Conservation (phyloP, 2,797 vertebrate genomes). For the Manis pentadactyla region DNA sequence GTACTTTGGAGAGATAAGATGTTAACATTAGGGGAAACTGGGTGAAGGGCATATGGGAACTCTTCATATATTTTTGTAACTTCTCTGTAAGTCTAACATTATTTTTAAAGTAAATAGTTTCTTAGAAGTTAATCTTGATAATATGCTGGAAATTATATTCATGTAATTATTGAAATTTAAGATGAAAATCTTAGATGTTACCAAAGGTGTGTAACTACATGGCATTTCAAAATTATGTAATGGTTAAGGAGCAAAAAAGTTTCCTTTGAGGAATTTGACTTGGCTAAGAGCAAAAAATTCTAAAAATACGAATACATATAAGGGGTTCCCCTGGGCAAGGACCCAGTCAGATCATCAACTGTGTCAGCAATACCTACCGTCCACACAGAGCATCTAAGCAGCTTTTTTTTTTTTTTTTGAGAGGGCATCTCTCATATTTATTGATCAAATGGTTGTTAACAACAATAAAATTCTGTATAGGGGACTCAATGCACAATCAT, state of each 20-base stretch:
- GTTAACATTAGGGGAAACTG: neutral
- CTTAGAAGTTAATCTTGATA: neutral
- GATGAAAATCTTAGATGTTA: slow-evolving; percentile 12
- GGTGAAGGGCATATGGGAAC: neutral
- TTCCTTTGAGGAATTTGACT: slow-evolving; percentile 28
- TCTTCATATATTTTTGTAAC: neutral
- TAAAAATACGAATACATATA: neutral
- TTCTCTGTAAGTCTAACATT: neutral
- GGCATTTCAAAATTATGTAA: slow-evolving; percentile 30
- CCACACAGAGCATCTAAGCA: neutral
- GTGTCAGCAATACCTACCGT: neutral
- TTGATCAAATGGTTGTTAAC: too few species aligned
- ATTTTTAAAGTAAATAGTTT: neutral
- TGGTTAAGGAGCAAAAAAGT: neutral
- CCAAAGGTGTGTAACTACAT: neutral
- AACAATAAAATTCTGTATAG: too few species aligned
- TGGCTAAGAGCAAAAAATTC: neutral
- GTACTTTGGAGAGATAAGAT: neutral
- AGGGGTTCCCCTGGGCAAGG: neutral
- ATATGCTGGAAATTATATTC: neutral
- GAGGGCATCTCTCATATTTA: too few species aligned
- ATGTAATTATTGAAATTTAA: neutral
- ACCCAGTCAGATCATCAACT: neutral
- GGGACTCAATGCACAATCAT: too few species aligned
- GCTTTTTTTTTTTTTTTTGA: too few species aligned